These are phyloP conservation scores for Leucoma salicis DNA, from an alignment of 2,888 invertebrate genomes.

Conservation along the genomic window DNA sequence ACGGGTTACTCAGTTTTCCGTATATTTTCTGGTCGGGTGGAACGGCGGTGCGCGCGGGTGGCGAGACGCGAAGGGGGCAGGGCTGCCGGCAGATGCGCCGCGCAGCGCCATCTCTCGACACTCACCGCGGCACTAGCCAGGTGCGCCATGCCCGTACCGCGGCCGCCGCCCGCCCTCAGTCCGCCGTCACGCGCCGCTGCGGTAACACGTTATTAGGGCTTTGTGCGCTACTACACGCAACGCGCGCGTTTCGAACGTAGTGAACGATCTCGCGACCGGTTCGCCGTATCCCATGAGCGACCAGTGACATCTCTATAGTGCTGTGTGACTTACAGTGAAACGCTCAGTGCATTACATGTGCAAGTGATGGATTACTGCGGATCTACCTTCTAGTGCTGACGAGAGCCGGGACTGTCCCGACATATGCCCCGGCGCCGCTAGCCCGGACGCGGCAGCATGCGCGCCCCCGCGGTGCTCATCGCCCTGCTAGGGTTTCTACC, in stretches of 20 bases:
- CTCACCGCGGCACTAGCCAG: slow-evolving; percentile 53
- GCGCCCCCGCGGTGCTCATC: slow-evolving; percentile 79
- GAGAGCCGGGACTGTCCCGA: slow-evolving; percentile 64
- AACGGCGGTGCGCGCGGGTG: slow-evolving; percentile 37
- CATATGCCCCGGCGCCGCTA: slow-evolving; percentile 79
- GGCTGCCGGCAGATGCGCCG: slow-evolving; percentile 73
- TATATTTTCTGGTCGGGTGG: slow-evolving; percentile 74
- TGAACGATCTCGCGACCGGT: slow-evolving; percentile 76
- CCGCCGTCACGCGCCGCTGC: slow-evolving; percentile 76
- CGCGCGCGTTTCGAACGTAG: slow-evolving; percentile 80
- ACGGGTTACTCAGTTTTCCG: slow-evolving; percentile 73
- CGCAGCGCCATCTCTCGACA: slow-evolving; percentile 77
- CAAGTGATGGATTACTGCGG: slow-evolving; percentile 79
- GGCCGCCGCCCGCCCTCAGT: slow-evolving; percentile 76
- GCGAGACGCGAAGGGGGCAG: slow-evolving; percentile 37
- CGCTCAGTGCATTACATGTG: slow-evolving; percentile 72
- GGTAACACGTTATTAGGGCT: slow-evolving; percentile 63
- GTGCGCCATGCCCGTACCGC: slow-evolving; percentile 74
- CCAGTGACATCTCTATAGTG: slow-evolving; percentile 76
- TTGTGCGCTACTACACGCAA: slow-evolving; percentile 64
- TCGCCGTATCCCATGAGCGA: slow-evolving; percentile 72
- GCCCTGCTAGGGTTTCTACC: slow-evolving; percentile 82
- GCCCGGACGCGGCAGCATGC: slow-evolving; percentile 79
- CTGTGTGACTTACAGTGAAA: slow-evolving; percentile 79
- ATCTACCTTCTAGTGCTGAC: slow-evolving; percentile 66